Evolutionary conservation across 35 echinoderm and acorn worm species (phyloP).

Genomic region (Apostichopus japonicus): DNA sequence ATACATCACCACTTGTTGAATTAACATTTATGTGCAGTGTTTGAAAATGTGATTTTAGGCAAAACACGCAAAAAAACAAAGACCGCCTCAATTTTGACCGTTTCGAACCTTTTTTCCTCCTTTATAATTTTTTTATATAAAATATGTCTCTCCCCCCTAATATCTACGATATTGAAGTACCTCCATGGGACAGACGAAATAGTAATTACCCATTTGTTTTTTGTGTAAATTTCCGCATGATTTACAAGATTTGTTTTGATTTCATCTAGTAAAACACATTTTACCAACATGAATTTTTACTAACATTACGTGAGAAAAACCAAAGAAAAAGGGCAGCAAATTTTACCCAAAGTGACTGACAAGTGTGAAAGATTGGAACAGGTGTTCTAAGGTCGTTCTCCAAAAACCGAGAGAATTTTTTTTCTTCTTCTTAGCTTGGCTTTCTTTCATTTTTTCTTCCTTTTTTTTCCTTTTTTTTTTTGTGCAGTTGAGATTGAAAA

Average conservation of each 20-base stretch:
- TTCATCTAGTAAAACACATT: conserved; percentile 11
- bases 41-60: too few species aligned
- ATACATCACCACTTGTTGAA: too few species aligned
- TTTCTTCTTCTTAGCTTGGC: background rate
- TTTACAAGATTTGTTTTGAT: background rate
- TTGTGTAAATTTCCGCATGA: conserved; percentile 16
- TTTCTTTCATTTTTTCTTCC: background rate
- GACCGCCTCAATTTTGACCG: too few species aligned
- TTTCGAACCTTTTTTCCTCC: too few species aligned
- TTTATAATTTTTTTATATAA: too few species aligned
- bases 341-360: conserved; percentile 46
- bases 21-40: too few species aligned
- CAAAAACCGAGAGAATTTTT: background rate
- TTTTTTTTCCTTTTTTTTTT: too few species aligned
- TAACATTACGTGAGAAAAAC: conserved; percentile 7
- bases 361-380: conserved; percentile 53
- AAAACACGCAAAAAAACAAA: too few species aligned
- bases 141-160: too few species aligned
- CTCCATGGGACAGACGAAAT: background rate
- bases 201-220: conserved; percentile 2
- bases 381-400: conserved; percentile 20
- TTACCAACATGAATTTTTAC: conserved; percentile 19
- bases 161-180: too few species aligned
- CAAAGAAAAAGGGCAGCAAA: conserved; percentile 24
- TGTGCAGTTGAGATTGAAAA: background rate